phyloP scores from a whole-genome alignment of 2,113 vertebrate genomes.

The Alethe diademata region DNA sequence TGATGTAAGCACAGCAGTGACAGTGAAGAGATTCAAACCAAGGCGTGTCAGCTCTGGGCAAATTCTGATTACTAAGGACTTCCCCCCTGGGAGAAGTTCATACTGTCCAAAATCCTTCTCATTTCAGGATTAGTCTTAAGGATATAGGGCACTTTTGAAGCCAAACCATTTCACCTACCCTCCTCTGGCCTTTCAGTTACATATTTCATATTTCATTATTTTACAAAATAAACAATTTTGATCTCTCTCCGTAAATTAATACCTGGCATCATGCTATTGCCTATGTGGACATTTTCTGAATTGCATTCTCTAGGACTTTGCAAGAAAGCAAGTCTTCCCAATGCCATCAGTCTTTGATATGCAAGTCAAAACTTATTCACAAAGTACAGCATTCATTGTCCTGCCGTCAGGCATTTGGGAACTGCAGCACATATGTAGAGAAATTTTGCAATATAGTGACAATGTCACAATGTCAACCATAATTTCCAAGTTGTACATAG shows the following conservation, averaged over 20 bases:
- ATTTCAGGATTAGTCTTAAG: background rate
- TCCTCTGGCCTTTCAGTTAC: background rate
- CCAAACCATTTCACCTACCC: background rate
- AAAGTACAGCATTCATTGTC: background rate
- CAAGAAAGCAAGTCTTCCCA: background rate
- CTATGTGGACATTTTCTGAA: background rate
- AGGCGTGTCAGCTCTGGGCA: background rate
- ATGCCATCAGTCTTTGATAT: background rate
- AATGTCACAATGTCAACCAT: background rate
- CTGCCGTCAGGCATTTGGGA: background rate
- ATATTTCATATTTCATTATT: background rate
- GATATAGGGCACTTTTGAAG: background rate
- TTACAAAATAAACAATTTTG: background rate
- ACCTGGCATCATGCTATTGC: background rate
- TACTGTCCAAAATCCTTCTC: background rate
- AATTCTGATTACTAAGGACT: background rate
- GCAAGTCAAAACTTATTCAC: background rate
- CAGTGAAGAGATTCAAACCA: background rate
- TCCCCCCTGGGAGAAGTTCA: background rate
- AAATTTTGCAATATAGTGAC: background rate
- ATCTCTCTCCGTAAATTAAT: background rate
- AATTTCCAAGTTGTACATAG: background rate
- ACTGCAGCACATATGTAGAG: background rate
- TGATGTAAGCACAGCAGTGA: background rate
- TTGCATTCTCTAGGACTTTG: background rate